phyloP scores from a whole-genome alignment of 1,140 invertebrate genomes.

The Aphelinus atriplicis region DNA sequence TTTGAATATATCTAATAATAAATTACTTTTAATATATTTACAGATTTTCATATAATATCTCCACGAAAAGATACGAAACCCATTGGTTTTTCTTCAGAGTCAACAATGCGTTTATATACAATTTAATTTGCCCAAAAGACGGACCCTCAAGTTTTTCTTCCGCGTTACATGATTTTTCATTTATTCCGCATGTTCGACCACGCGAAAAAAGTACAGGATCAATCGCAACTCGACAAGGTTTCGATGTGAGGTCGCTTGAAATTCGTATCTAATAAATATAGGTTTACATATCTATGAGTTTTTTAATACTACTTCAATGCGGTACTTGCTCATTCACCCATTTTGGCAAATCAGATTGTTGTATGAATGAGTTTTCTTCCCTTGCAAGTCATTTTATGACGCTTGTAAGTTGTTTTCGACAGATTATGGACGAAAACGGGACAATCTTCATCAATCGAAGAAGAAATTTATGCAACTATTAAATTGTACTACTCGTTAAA shows the following conservation, averaged over 20 bases:
- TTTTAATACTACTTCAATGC: not conserved
- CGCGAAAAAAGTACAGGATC: slow-evolving; percentile 24
- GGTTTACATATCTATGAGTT: not conserved
- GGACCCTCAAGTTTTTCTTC: no score
- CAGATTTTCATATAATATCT: slow-evolving; percentile 35
- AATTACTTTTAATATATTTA: slow-evolving; percentile 34
- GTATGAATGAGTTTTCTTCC: slow-evolving; percentile 1
- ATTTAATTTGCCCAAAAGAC: not conserved
- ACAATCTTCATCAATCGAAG: no score
- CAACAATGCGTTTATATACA: slow-evolving; percentile 39
- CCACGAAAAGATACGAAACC: slow-evolving; percentile 23
- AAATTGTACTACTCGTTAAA: no score
- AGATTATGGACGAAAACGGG: no score
- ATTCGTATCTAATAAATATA: slow-evolving; percentile 11
- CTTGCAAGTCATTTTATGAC: not conserved
- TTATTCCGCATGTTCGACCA: not conserved
- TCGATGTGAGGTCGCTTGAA: slow-evolving; percentile 34
- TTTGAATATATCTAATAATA: slow-evolving; percentile 36
- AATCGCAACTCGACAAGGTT: slow-evolving; percentile 26
- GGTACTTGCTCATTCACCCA: not conserved
- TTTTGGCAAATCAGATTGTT: slow-evolving; percentile 16
- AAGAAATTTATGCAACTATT: no score
- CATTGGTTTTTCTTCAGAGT: slow-evolving; percentile 27
- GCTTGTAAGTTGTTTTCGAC: no score
- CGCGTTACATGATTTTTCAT: not conserved